Percentiles rank a stretch among this genome's conserved stretches.
phyloP scores from a whole-genome alignment of 2,113 vertebrate species.

The Leucoraja erinaceus region DNA sequence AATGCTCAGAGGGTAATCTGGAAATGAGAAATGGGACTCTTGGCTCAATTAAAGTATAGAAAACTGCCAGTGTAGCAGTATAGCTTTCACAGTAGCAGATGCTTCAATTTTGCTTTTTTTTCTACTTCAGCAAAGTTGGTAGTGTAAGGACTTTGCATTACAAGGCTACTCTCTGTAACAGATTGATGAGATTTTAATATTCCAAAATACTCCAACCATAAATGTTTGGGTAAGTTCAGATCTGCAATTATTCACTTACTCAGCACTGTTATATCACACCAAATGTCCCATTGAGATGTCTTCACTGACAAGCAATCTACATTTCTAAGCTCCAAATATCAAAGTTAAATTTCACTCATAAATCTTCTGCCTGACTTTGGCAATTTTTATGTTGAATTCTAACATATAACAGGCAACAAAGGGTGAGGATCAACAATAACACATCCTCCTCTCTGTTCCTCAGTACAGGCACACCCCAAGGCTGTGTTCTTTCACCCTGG shows the following conservation, averaged over 20 bases:
- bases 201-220: constrained; percentile 13
- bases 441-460: too few relatives aligned
- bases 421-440: too few relatives aligned
- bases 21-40: not conserved
- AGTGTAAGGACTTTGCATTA: not conserved
- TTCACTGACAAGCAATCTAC: too few relatives aligned
- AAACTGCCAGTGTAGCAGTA: not conserved
- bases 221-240: not conserved
- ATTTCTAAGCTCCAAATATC: not conserved
- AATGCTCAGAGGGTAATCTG: constrained; percentile 7
- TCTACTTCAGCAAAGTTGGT: not conserved
- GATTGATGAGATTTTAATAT: constrained; percentile 9
- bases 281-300: not conserved
- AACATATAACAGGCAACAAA: too few relatives aligned
- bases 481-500: too few relatives aligned
- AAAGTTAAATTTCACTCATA: constrained; percentile 3
- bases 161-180: not conserved
- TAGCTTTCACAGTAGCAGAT: not conserved
- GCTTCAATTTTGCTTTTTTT: not conserved
- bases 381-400: not conserved
- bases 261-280: not conserved
- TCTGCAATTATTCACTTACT: constrained; percentile 1
- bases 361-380: constrained; percentile 2
- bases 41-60: constrained; percentile 3
- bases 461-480: too few relatives aligned